These are phyloP conservation scores for Morone chrysops DNA, from an alignment of 2,113 vertebrate species.

Conservation along the genomic window DNA sequence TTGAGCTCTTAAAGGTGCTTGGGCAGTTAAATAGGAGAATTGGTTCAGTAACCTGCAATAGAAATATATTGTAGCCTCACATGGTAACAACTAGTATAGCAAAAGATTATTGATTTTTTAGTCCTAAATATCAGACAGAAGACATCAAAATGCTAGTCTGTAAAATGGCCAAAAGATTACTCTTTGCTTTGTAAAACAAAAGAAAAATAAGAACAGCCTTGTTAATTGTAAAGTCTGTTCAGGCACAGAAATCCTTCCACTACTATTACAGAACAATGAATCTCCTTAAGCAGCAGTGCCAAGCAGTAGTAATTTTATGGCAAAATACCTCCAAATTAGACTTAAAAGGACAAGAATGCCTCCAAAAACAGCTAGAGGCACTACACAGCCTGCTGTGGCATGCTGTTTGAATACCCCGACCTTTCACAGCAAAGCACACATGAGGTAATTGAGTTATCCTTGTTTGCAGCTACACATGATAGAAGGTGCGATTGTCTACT, in stretches of 20 bases:
- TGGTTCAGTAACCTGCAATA: conserved; percentile 6
- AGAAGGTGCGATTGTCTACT: conserved; percentile 32
- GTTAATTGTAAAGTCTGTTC: not conserved
- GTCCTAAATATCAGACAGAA: not conserved
- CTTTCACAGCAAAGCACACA: conserved; percentile 12
- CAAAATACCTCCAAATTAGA: conserved; percentile 21
- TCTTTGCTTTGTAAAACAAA: not conserved
- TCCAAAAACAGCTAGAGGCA: not conserved
- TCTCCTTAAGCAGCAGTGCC: conserved; percentile 6
- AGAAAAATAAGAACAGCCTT: not conserved
- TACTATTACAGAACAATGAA: conserved; percentile 21
- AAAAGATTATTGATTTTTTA: not conserved
- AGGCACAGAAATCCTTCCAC: not conserved
- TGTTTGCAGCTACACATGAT: conserved; percentile 32
- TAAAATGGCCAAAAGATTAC: not conserved
- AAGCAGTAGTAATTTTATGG: not conserved
- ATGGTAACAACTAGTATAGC: not conserved
- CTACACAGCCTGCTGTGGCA: not conserved
- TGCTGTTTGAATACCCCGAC: conserved; percentile 20
- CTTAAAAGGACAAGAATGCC: not conserved
- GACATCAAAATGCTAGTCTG: not conserved
- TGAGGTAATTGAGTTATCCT: conserved; percentile 33
- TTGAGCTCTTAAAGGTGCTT: conserved; percentile 24
- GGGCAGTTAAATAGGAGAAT: conserved; percentile 27
- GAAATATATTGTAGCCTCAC: not conserved